Conservation (phyloP, 2,888 invertebrate genomes). For the Netelia fuscicornis region DNA sequence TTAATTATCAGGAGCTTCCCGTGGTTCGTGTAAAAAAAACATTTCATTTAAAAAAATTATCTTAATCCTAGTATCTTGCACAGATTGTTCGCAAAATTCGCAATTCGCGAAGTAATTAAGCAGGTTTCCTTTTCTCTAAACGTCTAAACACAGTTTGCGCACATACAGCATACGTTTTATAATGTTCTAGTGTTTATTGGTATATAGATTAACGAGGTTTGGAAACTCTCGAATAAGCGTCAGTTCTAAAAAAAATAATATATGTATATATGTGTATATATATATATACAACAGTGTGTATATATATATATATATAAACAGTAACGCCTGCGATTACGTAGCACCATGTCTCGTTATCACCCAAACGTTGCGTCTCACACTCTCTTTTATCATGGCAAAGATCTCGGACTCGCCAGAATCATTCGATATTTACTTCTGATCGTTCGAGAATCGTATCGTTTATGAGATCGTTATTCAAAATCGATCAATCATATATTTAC, state of each 20-base stretch:
- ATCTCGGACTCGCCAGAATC: conserved; percentile 28
- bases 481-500: conserved; percentile 66
- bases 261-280: conserved; percentile 3
- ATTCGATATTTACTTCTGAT: not conserved
- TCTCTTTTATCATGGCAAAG: conserved; percentile 37
- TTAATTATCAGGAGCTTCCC: conserved; percentile 5
- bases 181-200: conserved; percentile 40
- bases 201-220: conserved; percentile 55
- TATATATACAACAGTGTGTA: no score
- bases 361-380: conserved; percentile 28
- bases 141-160: conserved; percentile 30
- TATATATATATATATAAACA: conserved; percentile 33
- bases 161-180: not conserved
- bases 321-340: conserved; percentile 71
- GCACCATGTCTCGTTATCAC: conserved; percentile 76
- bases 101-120: conserved; percentile 29
- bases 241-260: conserved; percentile 31
- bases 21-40: conserved; percentile 65
- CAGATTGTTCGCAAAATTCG: conserved; percentile 62
- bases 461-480: conserved; percentile 8
- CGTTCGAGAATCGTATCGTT: conserved; percentile 8
- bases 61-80: conserved; percentile 76
- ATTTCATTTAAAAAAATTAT: conserved; percentile 71
- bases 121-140: conserved; percentile 13
- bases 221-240: conserved; percentile 61